Conservation (phyloP, 2,888 invertebrate species). For the Caenorhabditis plicata region DNA sequence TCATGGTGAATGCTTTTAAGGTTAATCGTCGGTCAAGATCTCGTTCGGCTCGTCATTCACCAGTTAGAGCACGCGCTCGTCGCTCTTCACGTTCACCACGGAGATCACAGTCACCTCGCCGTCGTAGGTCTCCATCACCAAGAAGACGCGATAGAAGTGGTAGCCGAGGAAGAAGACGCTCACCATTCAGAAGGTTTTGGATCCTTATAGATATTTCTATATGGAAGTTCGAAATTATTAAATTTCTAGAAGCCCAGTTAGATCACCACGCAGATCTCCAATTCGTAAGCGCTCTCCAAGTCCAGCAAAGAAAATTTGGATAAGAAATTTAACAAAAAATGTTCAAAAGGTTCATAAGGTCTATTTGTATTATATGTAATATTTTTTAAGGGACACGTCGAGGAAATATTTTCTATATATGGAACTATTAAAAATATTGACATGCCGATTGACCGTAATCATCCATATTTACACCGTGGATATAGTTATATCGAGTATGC, state of each 20-base stretch:
- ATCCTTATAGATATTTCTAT: background rate
- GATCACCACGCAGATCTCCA: constrained; percentile 19
- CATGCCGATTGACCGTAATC: constrained; percentile 83
- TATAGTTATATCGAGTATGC: constrained; percentile 93
- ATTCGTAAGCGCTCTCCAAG: constrained; percentile 17
- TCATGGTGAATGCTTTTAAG: too few relatives aligned
- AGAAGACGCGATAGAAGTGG: constrained; percentile 33
- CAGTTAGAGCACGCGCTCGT: constrained; percentile 40
- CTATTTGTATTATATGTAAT: too few relatives aligned
- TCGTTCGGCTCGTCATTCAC: constrained; percentile 38
- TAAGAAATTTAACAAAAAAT: constrained; percentile 48
- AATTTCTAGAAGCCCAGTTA: too few relatives aligned
- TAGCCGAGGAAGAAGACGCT: constrained; percentile 36
- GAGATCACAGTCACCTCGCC: constrained; percentile 36
- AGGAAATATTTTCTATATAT: constrained; percentile 80
- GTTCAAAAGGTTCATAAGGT: too few relatives aligned
- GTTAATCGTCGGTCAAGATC: constrained; percentile 24
- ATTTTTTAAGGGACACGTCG: constrained; percentile 76
- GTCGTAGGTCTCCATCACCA: constrained; percentile 11
- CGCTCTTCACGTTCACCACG: constrained; percentile 43
- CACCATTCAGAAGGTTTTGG: too few relatives aligned
- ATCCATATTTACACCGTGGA: constrained; percentile 84
- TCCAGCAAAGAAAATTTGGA: constrained; percentile 36
- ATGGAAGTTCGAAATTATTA: background rate
- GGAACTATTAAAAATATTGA: constrained; percentile 81